phyloP scores from a whole-genome alignment of 2,888 invertebrate species.

The Phalangium opilio region DNA sequence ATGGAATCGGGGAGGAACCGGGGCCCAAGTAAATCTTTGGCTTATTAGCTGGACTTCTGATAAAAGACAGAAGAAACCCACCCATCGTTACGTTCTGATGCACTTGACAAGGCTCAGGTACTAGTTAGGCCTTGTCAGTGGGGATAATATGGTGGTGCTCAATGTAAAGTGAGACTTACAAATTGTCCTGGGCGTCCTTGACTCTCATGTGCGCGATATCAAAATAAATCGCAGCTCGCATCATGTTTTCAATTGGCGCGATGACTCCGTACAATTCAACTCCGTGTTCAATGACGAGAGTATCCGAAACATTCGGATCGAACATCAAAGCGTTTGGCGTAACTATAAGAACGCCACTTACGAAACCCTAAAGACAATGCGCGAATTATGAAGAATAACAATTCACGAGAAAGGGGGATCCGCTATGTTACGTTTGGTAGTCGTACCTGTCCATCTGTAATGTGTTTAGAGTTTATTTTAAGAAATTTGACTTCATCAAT shows the following conservation, averaged over 20 bases:
- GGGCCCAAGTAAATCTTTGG: too few species aligned
- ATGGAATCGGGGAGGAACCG: too few species aligned
- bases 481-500: constrained; percentile 38
- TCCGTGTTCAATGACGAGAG: constrained; percentile 85
- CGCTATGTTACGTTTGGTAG: too few species aligned
- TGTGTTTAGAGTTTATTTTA: constrained; percentile 74
- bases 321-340: constrained; percentile 99
- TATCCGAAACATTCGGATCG: constrained; percentile 94
- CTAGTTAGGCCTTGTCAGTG: too few species aligned
- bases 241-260: constrained; percentile 94
- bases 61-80: too few species aligned
- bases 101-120: too few species aligned
- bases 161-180: constrained; percentile 13
- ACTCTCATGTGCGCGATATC: constrained; percentile 89
- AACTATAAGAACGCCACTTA: constrained; percentile 83
- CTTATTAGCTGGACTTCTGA: too few species aligned
- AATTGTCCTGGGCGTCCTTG: constrained; percentile 35
- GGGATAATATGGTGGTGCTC: too few species aligned
- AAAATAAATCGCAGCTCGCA: constrained; percentile 91
- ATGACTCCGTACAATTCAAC: constrained; percentile 90
- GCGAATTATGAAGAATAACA: constrained; percentile 3
- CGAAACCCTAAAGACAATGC: constrained; percentile 55
- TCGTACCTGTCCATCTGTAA: constrained; percentile 77
- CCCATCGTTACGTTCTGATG: too few species aligned
- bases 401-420: too few species aligned